phyloP scores from a whole-genome alignment of 2,113 vertebrate genomes.

The Tragelaphus scriptus region DNA sequence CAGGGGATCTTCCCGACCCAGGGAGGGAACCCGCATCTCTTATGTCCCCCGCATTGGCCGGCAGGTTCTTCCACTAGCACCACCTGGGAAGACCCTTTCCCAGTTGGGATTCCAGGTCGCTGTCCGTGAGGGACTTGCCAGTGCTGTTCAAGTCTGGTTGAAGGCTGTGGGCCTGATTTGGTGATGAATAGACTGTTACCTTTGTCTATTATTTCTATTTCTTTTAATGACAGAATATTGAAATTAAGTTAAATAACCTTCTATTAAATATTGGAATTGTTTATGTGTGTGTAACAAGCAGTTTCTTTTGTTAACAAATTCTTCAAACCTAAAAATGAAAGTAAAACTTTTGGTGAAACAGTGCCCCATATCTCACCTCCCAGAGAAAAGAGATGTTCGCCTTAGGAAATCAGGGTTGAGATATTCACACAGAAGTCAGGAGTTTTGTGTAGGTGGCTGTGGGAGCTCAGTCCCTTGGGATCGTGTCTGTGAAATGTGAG shows the following conservation, averaged over 20 bases:
- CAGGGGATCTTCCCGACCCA: not conserved
- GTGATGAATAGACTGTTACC: not conserved
- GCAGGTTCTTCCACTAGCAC: not conserved
- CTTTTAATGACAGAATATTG: not conserved
- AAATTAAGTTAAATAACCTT: not conserved
- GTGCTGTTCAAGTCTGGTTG: not conserved
- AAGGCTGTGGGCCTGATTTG: not conserved
- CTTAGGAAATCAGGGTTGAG: not conserved
- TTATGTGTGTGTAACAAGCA: not conserved
- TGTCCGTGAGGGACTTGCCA: not conserved
- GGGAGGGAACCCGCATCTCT: not conserved
- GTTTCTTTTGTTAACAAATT: not conserved
- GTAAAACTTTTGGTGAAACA: not conserved
- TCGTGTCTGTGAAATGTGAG: not conserved
- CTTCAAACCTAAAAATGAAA: not conserved
- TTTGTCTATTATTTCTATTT: not conserved
- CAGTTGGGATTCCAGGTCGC: not conserved
- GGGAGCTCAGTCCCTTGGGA: not conserved
- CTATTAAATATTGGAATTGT: not conserved
- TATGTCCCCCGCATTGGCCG: not conserved
- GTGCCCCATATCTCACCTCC: rapidly evolving
- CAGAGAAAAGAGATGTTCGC: not conserved
- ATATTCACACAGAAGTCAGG: not conserved
- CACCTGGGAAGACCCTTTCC: not conserved
- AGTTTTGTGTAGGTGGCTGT: not conserved